phyloP scores from a whole-genome alignment of 23 tunicate species.

The Ciona savignyi region DNA sequence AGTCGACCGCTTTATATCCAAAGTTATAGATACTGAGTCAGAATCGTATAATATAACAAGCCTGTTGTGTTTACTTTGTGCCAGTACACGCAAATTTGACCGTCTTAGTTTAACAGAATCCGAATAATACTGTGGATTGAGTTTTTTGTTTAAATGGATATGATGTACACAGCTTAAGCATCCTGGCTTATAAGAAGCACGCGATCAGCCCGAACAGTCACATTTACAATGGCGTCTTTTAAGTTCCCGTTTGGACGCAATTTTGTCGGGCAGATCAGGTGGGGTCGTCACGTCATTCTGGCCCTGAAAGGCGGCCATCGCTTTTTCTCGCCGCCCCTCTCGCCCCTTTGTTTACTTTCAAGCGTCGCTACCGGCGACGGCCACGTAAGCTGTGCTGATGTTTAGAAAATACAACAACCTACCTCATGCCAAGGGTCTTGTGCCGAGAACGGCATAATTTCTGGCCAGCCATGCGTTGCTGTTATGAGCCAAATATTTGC shows the following conservation, averaged over 20 bases:
- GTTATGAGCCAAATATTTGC: not conserved
- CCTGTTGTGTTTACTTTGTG: no score
- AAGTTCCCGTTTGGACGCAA: not conserved
- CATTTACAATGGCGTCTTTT: not conserved
- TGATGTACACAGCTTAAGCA: no score
- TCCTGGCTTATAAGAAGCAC: no score
- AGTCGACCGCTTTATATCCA: no score
- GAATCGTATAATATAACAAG: no score
- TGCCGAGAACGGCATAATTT: not conserved
- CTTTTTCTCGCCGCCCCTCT: not conserved
- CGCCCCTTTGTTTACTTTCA: conserved; percentile 15
- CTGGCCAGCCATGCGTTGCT: not conserved
- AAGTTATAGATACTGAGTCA: no score
- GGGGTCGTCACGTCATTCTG: not conserved
- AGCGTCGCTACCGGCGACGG: conserved; percentile 11
- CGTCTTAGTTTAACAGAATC: no score
- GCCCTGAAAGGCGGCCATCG: not conserved
- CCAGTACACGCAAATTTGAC: no score
- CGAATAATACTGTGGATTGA: no score
- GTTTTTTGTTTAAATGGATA: no score
- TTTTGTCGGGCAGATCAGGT: not conserved
- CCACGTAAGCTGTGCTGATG: conserved; percentile 6
- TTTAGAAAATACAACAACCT: not conserved
- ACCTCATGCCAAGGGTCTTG: not conserved
- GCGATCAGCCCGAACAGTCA: no score